Evolutionary conservation across 2,888 invertebrate species (phyloP), one percentile per base, ranked within the genome.

Genomic region (Psylliodes chrysocephalus): DNA sequence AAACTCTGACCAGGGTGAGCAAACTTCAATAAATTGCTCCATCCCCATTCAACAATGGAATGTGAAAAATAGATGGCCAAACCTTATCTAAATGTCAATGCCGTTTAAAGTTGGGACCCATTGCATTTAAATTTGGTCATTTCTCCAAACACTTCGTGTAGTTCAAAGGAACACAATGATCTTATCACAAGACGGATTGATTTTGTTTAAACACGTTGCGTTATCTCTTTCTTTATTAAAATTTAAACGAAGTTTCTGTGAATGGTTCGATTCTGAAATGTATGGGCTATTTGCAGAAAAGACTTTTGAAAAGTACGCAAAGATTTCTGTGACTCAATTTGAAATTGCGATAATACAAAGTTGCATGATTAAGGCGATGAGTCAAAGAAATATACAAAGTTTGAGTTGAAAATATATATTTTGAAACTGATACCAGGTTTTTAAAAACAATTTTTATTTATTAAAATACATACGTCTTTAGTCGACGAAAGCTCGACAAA

Each of bases 61-160:
- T 67, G 53, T 66, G 72, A 68, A 76, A 77, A 78, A 81, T 81
- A 75, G 82, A 81, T 81, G 79, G 80, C 78, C 80, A 73, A 79
- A 80, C 81, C 82, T 82, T 82, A 82, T 82, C 82, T 82, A 82
- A 82, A 82, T 80, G 79, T 75, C 78, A 82, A 82, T 80, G 79
- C 75, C 78, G 75, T 82, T 82, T 82, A 82, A 82, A 81, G 71
- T 77, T 47, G 73, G 71, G 74, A 77, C 75, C 77, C 79, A 80
- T 82, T 82, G 82, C 82, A 82, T 82, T 69, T 69, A 69, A 70
- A 67, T 64, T 63, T 75, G 80, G 79, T 80, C 80, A 77, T 77
- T 77, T 73, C 53, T 56, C 30, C 28, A 10, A 38, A 35, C 65
- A 60, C 60, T 61, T 35, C 35, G 61, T 59, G 60, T 53, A 59